Percentiles rank a stretch among this genome's conserved stretches.
Conservation (phyloP, 2,797 vertebrate genomes). For the Lophius americanus region DNA sequence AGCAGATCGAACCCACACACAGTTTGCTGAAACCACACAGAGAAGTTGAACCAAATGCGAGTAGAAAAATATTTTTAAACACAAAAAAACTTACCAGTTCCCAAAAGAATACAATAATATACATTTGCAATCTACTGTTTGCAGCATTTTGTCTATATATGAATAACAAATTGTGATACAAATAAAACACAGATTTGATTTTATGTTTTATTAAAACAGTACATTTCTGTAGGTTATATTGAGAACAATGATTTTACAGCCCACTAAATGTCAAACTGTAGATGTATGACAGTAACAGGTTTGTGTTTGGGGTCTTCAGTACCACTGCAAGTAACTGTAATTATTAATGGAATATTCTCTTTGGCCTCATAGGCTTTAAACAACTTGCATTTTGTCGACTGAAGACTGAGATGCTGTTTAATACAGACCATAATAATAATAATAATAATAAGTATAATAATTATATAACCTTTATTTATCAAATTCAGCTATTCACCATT, state of each 20-base stretch:
- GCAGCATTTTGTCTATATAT: no score
- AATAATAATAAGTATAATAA: background rate
- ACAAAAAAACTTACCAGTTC: background rate
- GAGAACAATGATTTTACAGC: no score
- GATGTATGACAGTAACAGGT: background rate
- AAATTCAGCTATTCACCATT: no score
- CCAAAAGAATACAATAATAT: background rate
- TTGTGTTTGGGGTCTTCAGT: background rate
- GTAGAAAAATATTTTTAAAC: background rate
- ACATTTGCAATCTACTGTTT: no score
- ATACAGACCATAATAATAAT: background rate
- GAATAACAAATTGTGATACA: no score
- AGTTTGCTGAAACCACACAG: slow-evolving; percentile 86
- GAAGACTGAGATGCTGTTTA: background rate
- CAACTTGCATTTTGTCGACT: background rate
- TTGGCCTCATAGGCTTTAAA: slow-evolving; percentile 1
- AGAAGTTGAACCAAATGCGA: background rate
- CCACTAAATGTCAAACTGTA: no score
- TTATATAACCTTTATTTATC: no score
- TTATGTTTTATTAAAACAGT: no score
- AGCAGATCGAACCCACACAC: slow-evolving; percentile 97
- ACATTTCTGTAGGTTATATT: no score
- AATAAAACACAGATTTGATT: no score
- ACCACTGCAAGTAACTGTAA: background rate
- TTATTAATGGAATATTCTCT: background rate